Conservation (phyloP, 2,113 vertebrate species). For the Hucho hucho region DNA sequence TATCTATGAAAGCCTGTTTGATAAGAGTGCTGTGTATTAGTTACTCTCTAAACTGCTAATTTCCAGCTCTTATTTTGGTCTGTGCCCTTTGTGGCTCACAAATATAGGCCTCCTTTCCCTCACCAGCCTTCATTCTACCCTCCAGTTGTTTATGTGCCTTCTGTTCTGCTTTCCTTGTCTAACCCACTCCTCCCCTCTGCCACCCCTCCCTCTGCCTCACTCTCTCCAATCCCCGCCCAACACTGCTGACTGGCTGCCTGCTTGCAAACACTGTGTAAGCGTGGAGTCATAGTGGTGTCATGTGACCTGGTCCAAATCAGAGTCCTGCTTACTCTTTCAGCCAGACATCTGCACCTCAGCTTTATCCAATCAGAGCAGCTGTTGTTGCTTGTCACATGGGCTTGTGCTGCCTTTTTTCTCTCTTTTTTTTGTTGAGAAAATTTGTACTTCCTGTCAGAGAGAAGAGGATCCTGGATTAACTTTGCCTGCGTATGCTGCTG, state of each 20-base stretch:
- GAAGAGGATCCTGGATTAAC: slow-evolving; percentile 67
- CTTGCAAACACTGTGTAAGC: slow-evolving; percentile 22
- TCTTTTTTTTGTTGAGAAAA: slow-evolving; percentile 68
- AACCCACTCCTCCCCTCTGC: slow-evolving; percentile 8
- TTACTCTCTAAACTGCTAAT: too few relatives aligned
- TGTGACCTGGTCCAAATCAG: slow-evolving; percentile 64
- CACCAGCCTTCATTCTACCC: slow-evolving; percentile 4
- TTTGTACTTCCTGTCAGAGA: slow-evolving; percentile 68
- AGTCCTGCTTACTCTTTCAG: slow-evolving; percentile 46
- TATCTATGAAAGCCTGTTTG: too few relatives aligned
- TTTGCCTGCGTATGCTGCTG: slow-evolving; percentile 15
- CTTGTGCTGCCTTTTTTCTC: slow-evolving; percentile 42
- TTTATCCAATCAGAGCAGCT: slow-evolving; percentile 61
- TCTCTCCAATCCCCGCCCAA: slow-evolving; percentile 20
- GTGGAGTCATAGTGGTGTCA: slow-evolving; percentile 52
- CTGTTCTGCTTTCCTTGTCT: slow-evolving; percentile 7
- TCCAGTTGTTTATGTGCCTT: slow-evolving; percentile 27
- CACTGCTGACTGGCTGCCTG: slow-evolving; percentile 50
- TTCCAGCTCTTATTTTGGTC: too few relatives aligned
- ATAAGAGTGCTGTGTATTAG: too few relatives aligned
- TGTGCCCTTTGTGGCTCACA: background rate
- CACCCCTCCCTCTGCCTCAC: background rate
- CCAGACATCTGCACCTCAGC: slow-evolving; percentile 55
- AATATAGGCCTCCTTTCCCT: background rate
- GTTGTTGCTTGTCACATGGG: slow-evolving; percentile 41